Base-by-base conservation (phyloP, 1,140 invertebrate species). In the Drosophila gunungcola region DNA sequence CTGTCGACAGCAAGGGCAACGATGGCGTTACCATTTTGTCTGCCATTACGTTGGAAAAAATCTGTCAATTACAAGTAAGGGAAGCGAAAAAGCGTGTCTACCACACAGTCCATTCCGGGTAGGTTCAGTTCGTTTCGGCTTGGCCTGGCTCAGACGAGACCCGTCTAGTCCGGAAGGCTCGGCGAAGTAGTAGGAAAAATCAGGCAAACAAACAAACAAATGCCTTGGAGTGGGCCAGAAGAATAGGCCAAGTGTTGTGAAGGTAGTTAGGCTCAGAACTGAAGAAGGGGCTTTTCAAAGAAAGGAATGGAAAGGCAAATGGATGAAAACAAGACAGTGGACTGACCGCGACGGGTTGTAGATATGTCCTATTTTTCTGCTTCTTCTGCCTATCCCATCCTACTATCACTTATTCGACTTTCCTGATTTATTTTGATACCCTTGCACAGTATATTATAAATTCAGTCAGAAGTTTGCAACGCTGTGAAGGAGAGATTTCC, bases 11-110 rank as follows among this genome's bases (percentile, higher is more conserved):
- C 41, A 38, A 39, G 49, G 72, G 58, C 72, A 74, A 56, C 58
- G 51, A 69, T 77, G 73, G 85, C 68, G 78, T 78, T 73, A 67
- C 81, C 81, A 80, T 77, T 85, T 81, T 78, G 78, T 75, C 82
- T 67, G 78, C 67, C 80, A 76, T 84, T 80, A 80, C 70, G 76
- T 39, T 80, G 75, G 60, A 68, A 81, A 86, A 77, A 85, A 86
- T 86, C 82, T 85, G 82, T 85, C 82, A 85, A 85, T 85, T 86
- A 85, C 77, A 56, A 81, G 64, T 51, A 72, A 75, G 82, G 73
- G 77, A 85, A 86, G 82, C 82, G 78, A 78, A 85, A 85, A 86
- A 85, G 83, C 82, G 73, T 85, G 82, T 86, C 82, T 65, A 68
- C 78, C 82, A 78, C 74, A 76, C 56, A 38, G 70, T 51, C 51